A percentile compares a stretch with the other conserved stretches of the same genome.
phyloP scores from a whole-genome alignment of 2,888 invertebrate genomes.

The Heliconius hortense region DNA sequence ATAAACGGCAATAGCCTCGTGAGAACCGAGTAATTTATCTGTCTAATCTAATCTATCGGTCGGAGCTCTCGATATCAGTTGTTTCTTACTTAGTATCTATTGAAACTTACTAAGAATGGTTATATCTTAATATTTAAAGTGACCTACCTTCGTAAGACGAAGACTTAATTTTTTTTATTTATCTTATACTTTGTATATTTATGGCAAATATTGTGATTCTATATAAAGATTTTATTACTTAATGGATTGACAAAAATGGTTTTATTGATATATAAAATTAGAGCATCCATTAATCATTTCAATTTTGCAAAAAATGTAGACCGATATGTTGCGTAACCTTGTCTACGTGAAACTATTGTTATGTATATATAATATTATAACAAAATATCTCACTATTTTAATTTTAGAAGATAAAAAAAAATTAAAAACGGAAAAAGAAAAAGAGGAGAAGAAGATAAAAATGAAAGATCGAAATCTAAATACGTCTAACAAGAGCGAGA shows the following conservation, averaged over 20 bases:
- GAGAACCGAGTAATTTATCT: slow-evolving; percentile 76
- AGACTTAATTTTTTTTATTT: neutral
- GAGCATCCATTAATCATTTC: slow-evolving; percentile 12
- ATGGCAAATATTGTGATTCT: neutral
- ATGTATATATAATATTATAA: slow-evolving; percentile 33
- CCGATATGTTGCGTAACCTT: slow-evolving; percentile 25
- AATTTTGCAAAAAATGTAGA: slow-evolving; percentile 15
- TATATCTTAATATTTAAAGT: slow-evolving; percentile 20
- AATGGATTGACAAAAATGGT: slow-evolving; percentile 16
- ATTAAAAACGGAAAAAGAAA: too few relatives aligned
- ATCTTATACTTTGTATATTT: neutral
- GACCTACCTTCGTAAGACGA: slow-evolving; percentile 30
- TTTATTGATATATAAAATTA: slow-evolving; percentile 21
- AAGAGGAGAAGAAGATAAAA: too few relatives aligned
- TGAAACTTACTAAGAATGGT: slow-evolving; percentile 29
- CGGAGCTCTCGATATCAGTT: slow-evolving; percentile 46
- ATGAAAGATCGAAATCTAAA: too few relatives aligned
- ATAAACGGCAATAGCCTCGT: slow-evolving; percentile 49
- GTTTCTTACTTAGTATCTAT: slow-evolving; percentile 37
- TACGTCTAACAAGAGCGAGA: too few relatives aligned
- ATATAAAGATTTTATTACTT: slow-evolving; percentile 4
- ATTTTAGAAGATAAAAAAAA: neutral
- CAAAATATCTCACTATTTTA: neutral
- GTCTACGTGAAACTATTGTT: slow-evolving; percentile 27
- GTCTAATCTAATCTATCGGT: slow-evolving; percentile 67